These are phyloP conservation scores for Scaptomyza parva DNA, from an alignment of 2,888 invertebrate species.

Conservation along the genomic window DNA sequence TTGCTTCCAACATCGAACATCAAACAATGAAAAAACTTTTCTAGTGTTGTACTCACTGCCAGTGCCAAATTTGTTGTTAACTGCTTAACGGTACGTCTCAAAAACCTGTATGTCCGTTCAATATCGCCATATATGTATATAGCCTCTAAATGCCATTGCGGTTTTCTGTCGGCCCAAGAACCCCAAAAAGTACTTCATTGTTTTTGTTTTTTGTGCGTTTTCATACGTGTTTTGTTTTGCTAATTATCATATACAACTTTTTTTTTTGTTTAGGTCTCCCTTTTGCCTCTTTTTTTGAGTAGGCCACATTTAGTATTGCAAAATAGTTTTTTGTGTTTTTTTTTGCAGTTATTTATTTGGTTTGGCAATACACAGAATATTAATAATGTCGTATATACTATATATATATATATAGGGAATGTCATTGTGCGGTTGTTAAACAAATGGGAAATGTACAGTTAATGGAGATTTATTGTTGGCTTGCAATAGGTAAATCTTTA, in stretches of 20 bases:
- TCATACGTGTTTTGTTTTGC: conserved; percentile 40
- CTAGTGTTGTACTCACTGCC: conserved; percentile 6
- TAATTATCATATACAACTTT: conserved; percentile 41
- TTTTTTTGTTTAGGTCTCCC: not conserved
- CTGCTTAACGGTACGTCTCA: conserved; percentile 58
- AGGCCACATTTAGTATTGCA: conserved; percentile 43
- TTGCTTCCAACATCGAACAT: conserved; percentile 26
- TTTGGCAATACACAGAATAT: conserved; percentile 44
- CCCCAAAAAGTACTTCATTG: conserved; percentile 30
- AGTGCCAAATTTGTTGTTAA: conserved; percentile 44
- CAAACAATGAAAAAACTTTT: too few species aligned
- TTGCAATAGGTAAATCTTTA: too few species aligned
- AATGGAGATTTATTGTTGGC: not conserved
- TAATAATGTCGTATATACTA: conserved; percentile 28
- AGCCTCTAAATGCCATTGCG: conserved; percentile 61
- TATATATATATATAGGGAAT: conserved; percentile 20
- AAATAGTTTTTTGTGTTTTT: conserved; percentile 35
- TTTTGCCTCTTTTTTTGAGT: conserved; percentile 17
- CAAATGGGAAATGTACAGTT: not conserved
- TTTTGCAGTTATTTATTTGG: conserved; percentile 16
- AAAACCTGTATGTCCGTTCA: conserved; percentile 43
- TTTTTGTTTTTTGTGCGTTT: conserved; percentile 1
- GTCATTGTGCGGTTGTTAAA: conserved; percentile 27
- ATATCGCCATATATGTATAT: conserved; percentile 63
- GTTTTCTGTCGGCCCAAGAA: conserved; percentile 41